These are phyloP conservation scores for Labeo catla DNA, from an alignment of 2,113 vertebrate genomes.

Conservation along the genomic window DNA sequence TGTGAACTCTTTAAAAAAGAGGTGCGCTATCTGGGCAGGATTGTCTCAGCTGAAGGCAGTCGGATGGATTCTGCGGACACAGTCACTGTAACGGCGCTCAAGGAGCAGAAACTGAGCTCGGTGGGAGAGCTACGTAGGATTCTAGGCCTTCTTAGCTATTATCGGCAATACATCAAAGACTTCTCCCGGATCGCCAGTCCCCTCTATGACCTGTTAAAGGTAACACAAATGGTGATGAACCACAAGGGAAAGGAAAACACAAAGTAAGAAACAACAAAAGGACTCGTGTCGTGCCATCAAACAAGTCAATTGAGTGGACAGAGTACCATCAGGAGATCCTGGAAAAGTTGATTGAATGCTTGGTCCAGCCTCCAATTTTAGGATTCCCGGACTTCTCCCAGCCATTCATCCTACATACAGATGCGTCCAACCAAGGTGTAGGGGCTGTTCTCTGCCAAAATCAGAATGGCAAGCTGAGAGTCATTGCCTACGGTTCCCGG, in stretches of 20 bases:
- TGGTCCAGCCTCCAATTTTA: not conserved
- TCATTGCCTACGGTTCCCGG: slow-evolving; percentile 6
- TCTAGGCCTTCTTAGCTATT: slow-evolving; percentile 12
- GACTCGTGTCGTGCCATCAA: not conserved
- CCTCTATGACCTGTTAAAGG: not conserved
- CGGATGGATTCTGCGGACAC: not conserved
- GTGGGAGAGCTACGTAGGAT: not conserved
- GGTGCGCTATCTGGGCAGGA: not conserved
- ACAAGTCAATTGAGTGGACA: not conserved
- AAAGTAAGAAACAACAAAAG: not conserved
- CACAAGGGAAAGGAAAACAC: not conserved
- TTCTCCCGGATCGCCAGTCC: not conserved
- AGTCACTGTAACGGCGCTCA: not conserved
- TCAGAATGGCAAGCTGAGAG: not conserved
- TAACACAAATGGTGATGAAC: not conserved
- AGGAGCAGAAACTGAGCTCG: not conserved
- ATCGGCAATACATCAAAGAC: not conserved
- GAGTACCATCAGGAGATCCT: not conserved
- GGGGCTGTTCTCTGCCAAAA: not conserved
- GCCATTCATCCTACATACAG: not conserved
- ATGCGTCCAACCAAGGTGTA: not conserved
- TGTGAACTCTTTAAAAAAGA: not conserved
- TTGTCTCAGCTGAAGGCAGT: not conserved
- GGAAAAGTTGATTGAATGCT: not conserved
- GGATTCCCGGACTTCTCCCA: not conserved